Conservation (phyloP, 2,888 invertebrate genomes). For the Pachymerium ferrugineum region DNA sequence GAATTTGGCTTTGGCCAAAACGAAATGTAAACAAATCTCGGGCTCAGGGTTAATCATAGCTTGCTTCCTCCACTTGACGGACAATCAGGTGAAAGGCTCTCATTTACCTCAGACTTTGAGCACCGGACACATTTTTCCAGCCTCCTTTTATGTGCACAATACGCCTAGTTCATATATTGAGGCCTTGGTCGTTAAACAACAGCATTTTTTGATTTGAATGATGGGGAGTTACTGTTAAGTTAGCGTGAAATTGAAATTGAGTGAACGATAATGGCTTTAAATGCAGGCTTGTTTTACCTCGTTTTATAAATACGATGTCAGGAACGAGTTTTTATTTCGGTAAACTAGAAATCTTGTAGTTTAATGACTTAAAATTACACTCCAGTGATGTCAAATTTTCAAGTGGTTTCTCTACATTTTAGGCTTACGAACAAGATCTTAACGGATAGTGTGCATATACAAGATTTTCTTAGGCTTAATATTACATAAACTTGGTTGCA, state of each 20-base stretch:
- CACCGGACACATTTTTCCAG: neutral
- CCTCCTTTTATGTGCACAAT: neutral
- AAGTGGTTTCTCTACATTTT: too few species aligned
- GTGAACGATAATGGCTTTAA: neutral
- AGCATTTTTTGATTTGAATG: neutral
- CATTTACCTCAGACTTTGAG: conserved; percentile 2
- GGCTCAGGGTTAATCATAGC: neutral
- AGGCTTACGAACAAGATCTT: too few species aligned
- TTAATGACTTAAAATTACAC: too few species aligned
- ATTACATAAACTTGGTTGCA: too few species aligned
- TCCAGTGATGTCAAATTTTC: too few species aligned
- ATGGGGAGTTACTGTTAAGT: conserved; percentile 3
- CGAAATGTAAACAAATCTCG: conserved; percentile 1
- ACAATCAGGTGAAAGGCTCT: neutral
- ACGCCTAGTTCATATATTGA: neutral
- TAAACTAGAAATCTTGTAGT: too few species aligned
- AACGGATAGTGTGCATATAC: too few species aligned
- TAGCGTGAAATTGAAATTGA: neutral
- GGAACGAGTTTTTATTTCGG: too few species aligned
- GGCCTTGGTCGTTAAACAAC: neutral
- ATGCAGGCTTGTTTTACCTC: neutral
- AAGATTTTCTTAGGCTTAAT: too few species aligned
- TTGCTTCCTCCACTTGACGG: neutral
- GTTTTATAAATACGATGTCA: too few species aligned
- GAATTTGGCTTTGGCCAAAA: conserved; percentile 8